These are phyloP conservation scores for Caenorhabditis doughertyi DNA, from an alignment of 2,888 invertebrate genomes.

Conservation along the genomic window DNA sequence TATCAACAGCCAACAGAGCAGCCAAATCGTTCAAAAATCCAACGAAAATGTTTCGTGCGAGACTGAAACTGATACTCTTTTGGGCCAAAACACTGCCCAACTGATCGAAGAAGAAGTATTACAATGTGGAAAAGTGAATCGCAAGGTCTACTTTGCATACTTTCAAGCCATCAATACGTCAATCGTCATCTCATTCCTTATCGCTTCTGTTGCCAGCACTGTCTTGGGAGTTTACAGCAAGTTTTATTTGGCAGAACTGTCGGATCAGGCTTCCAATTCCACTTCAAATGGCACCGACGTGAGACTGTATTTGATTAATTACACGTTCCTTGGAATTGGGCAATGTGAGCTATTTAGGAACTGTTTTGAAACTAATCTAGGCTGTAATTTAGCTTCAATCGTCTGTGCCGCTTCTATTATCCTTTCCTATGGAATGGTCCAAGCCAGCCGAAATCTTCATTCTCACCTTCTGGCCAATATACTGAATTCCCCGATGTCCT, in stretches of 20 bases:
- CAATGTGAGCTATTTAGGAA: slow-evolving; percentile 76
- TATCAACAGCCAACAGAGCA: slow-evolving; percentile 76
- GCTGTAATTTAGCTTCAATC: slow-evolving; percentile 72
- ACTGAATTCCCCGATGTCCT: slow-evolving; percentile 83
- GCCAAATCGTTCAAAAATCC: too few relatives aligned
- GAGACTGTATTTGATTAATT: slow-evolving; percentile 84
- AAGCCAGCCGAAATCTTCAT: slow-evolving; percentile 83
- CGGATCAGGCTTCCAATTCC: slow-evolving; percentile 76
- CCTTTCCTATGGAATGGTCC: slow-evolving; percentile 83
- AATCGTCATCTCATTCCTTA: slow-evolving; percentile 89
- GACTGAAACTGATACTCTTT: too few relatives aligned
- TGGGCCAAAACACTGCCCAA: slow-evolving; percentile 65
- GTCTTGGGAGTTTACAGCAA: slow-evolving; percentile 77
- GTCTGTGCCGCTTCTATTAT: slow-evolving; percentile 79
- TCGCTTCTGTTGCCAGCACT: slow-evolving; percentile 77
- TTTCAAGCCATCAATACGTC: slow-evolving; percentile 90
- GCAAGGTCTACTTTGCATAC: slow-evolving; percentile 92
- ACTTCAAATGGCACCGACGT: slow-evolving; percentile 69
- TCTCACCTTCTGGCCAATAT: slow-evolving; percentile 81
- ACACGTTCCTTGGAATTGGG: slow-evolving; percentile 83
- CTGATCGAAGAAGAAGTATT: slow-evolving; percentile 93
- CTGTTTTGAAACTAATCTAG: not conserved
- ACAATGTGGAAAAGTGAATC: slow-evolving; percentile 92
- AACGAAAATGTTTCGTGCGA: too few relatives aligned
- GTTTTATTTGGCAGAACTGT: slow-evolving; percentile 81